Evolutionary conservation across 2,888 invertebrate species (phyloP), one percentile per base, ranked within the genome.

Genomic region (Hirtodrosophila cameraria): DNA sequence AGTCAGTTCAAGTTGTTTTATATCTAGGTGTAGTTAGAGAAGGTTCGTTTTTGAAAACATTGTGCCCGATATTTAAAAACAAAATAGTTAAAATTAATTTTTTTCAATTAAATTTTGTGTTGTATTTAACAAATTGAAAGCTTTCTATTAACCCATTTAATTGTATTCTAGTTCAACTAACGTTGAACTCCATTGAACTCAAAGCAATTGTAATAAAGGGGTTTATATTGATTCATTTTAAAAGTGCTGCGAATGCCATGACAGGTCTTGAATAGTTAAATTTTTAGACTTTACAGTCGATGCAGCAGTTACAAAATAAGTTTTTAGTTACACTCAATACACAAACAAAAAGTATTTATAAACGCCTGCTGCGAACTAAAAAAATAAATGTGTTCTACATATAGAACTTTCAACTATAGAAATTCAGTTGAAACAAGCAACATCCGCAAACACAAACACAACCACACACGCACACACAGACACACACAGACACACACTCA

Each of bases 291-390:
- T 41, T 15, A 4, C 8, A 20, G 48, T 60, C 41, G 35, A 46
- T 39, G 35, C 15, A 59, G 11, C 31, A 8, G 5, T 27, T 20
- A 41, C 13, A 31, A 27, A 38, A 15, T 6, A 2, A 31, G 13
- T n/a, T 36, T n/a, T 58, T 43, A 58, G 36, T 42, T 57, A 57
- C 16, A 15, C 11, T n/a, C 30, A 36, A 13, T 11, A 48, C 6
- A 41, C 23, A 39, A 3, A 30, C 23, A 20, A 16, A 5, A 18
- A 11, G 11, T 50, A 20, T 20, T 30, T 27, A 13, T 15, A 23
- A 33, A 16, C 20, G 38, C 28, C 53, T 33, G 20, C 33, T 36
- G 23, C 23, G 23, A 43, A 23, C 16, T 9, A 23, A 58, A 59
- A 59, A 36, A 28, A 59, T 59, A 43, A n/a, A n/a, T n/a, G 36